Base-by-base conservation (phyloP, 53 echinoderm and acorn worm genomes). In the Crossaster papposus region DNA sequence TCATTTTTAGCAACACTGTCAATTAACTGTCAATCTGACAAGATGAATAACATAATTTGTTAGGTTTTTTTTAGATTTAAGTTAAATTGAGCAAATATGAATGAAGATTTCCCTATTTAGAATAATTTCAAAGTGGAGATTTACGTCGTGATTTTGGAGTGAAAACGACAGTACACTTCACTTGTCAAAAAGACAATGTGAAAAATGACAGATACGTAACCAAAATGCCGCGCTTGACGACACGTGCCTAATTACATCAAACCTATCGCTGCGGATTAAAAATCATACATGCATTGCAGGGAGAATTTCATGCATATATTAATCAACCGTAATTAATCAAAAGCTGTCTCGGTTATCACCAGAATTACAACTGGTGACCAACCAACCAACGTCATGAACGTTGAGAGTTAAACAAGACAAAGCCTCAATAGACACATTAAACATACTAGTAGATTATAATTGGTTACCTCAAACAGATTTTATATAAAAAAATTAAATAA, bases 261-360 rank as follows among this genome's bases (percentile, higher is more conserved):
- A 82, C 30, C 64, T 68, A 63, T 32, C 73, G 3, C 30, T 30
- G 72, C 51, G 30, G 85, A 72, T 72, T 50, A 53, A 72, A 83
- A 85, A 71, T 55, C 53, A 24, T 78, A 50, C 51, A 72, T 72
- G 85, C 85, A 72, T 72, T 68, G 65, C 26, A 29, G 37, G 51
- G 29, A 85, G 71, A 85, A 85, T 85, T 70, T 85, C 85, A 85
- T 53, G 85, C 73, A 85, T 53, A 70, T 51, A 53, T 53, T 52
- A 30, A 51, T 85, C 72, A 29, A 72, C 14, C 31, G 72, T 65
- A 29, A 83, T 65, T 24, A 83, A 85, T 72, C 71, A 85, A 38
- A 68, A 4, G 4, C 68, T 26, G 68, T 28, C 24, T 30, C 6
- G 29, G 30, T 33, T 30, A 30, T 23, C 62, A 62, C 18, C 20